phyloP scores from a whole-genome alignment of 2,113 vertebrate genomes.

The Peromyscus leucopus region DNA sequence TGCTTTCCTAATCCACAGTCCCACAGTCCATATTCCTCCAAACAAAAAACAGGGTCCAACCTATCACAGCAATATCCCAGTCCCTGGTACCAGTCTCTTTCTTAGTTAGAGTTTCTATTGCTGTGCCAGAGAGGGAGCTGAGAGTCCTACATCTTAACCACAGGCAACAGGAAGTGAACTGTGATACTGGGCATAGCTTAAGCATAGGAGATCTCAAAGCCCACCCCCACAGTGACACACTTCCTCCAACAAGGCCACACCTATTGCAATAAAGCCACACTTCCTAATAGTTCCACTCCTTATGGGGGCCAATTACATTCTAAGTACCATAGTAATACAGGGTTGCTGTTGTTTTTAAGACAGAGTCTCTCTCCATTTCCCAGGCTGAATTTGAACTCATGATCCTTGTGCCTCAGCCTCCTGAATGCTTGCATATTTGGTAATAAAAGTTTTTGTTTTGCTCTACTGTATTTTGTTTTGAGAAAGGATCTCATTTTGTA shows the following conservation, averaged over 20 bases:
- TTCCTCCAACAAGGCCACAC: neutral
- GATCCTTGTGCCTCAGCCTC: neutral
- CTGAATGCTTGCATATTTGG: neutral
- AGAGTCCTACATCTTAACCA: neutral
- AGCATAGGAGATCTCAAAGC: neutral
- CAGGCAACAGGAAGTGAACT: too few species aligned
- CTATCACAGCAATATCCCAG: too few species aligned
- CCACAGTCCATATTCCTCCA: neutral
- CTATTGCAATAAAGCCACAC: neutral
- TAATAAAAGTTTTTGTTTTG: neutral
- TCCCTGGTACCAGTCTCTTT: too few species aligned
- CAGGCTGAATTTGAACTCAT: neutral
- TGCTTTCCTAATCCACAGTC: neutral
- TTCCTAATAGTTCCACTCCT: neutral
- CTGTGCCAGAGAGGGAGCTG: neutral
- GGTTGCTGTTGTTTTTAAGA: neutral
- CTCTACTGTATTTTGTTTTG: neutral
- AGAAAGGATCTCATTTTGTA: neutral
- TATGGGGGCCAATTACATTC: neutral
- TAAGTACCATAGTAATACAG: neutral
- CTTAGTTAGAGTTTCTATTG: neutral
- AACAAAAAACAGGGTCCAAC: neutral
- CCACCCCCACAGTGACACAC: neutral
- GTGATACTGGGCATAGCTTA: too few species aligned
- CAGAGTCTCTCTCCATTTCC: neutral